phyloP scores from a whole-genome alignment of 2,888 invertebrate species.

The Leptopilina syphax region DNA sequence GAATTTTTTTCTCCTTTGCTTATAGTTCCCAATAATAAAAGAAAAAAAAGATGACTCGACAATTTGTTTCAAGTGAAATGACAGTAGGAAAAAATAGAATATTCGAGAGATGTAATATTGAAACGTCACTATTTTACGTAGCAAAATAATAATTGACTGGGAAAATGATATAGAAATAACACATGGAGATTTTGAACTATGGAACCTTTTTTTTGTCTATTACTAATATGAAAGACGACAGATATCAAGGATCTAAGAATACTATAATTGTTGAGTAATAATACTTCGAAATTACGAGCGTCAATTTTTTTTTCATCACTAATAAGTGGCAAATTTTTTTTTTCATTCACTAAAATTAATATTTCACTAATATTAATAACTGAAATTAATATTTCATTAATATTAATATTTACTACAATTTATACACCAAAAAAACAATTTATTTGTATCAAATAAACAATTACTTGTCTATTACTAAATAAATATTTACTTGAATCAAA shows the following conservation, averaged over 20 bases:
- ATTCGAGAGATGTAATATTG: background rate
- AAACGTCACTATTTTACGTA: constrained; percentile 14
- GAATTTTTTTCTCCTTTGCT: background rate
- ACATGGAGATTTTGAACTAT: constrained; percentile 1
- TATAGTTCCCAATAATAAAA: background rate
- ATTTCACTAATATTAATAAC: too few relatives aligned
- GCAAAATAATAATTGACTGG: background rate
- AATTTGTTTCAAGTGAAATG: background rate
- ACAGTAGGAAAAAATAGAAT: background rate
- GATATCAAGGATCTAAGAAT: background rate
- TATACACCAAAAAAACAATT: too few relatives aligned
- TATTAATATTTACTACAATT: too few relatives aligned
- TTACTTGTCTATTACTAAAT: too few relatives aligned
- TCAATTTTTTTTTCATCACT: background rate
- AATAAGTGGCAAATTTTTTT: too few relatives aligned
- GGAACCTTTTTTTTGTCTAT: background rate
- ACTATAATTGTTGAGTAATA: constrained; percentile 1
- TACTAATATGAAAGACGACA: background rate
- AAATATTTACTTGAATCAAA: too few relatives aligned
- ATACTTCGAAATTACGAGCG: background rate
- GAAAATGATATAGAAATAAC: constrained; percentile 6
- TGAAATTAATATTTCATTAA: too few relatives aligned
- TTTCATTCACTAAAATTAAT: too few relatives aligned
- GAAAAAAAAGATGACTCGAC: background rate
- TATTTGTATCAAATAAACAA: too few relatives aligned